Evolutionary conservation across 2,113 vertebrate species (phyloP), one percentile per base, ranked within the genome.

Genomic region (Athene noctua): DNA sequence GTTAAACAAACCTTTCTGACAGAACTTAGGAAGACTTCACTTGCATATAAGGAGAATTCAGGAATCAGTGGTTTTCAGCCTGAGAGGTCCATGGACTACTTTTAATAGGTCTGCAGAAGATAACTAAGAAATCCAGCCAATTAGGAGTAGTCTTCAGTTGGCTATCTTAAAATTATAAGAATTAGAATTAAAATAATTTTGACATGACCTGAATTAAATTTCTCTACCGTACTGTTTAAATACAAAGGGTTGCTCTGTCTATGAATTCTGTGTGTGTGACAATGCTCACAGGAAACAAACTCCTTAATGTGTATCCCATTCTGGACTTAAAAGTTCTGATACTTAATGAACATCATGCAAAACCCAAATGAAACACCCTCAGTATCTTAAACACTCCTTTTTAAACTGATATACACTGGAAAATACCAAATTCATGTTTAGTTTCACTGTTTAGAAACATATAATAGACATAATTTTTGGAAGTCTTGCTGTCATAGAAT

Each of bases 301-400:
- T 80, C 27, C n/a, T 44, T 88, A 14, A 63, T 10, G 7, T 1
- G 2, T 7, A 68, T 52, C 42, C 29, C 19, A 27, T 52, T 47
- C 20, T 54, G 21, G 38, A 42, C 25, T 34, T 38, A 15, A 10
- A 77, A 82, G n/a, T 54, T 72, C 26, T 29, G 17, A 55, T 38
- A 59, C 26, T 72, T 54, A 29, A 47, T 5, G 15, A 52, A 54
- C 18, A 62, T 19, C 30, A 32, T 5, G 13, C 16, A 89, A 92
- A 82, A 47, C 2, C 6, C n/a, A 55, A 91, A 49, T 0, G 1
- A 23, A 65, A 77, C 20, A 59, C 2, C 13, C 36, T 36, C 1
- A 0, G 25, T 62, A 54, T 54, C 67, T 70, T 49, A 57, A 84
- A 73, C 4, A 11, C 10, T 73, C 21, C 38, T 59, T 90, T 80